Percentiles rank a stretch among this genome's conserved stretches.
Evolutionary conservation across 2,797 vertebrate species (phyloP).

Genomic region (Tenualosa ilisha): DNA sequence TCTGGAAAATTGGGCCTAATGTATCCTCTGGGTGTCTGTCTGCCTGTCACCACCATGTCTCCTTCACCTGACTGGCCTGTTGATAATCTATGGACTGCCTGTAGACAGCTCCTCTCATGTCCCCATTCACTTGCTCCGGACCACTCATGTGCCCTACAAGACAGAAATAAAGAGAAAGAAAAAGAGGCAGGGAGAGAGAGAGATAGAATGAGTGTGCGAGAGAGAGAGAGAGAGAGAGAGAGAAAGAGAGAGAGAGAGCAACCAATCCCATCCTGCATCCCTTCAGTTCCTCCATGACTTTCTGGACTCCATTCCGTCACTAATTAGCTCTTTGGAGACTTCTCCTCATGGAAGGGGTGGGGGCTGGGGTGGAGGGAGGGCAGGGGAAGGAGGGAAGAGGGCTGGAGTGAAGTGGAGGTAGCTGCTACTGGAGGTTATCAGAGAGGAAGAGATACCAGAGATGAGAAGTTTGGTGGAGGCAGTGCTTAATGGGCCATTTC

Average conservation of each 20-base stretch:
- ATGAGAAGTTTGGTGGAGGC: slow-evolving; percentile 77
- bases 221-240: slow-evolving; percentile 6
- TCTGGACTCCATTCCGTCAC: slow-evolving; percentile 91
- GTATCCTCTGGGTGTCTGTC: background rate
- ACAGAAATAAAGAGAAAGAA: slow-evolving; percentile 6
- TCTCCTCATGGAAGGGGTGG: slow-evolving; percentile 84
- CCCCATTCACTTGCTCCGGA: background rate
- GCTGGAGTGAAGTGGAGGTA: slow-evolving; percentile 45
- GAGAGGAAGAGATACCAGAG: slow-evolving; percentile 65
- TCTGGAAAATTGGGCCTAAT: background rate
- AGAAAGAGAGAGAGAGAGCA: slow-evolving; percentile 62
- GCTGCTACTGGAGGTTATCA: slow-evolving; percentile 45
- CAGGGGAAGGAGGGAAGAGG: slow-evolving; percentile 47
- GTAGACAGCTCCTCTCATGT: background rate
- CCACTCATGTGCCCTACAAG: slow-evolving; percentile 4
- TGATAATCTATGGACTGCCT: background rate
- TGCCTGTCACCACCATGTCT: background rate
- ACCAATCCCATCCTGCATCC: slow-evolving; percentile 73
- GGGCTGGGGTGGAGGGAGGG: slow-evolving; percentile 53
- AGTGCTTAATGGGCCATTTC: slow-evolving; percentile 80
- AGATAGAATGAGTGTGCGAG: background rate
- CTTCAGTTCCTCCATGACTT: slow-evolving; percentile 89
- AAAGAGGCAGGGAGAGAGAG: background rate
- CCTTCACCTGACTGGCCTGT: background rate
- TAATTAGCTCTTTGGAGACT: slow-evolving; percentile 99